phyloP scores from a whole-genome alignment of 2,797 vertebrate genomes.

The Sciurus carolinensis region DNA sequence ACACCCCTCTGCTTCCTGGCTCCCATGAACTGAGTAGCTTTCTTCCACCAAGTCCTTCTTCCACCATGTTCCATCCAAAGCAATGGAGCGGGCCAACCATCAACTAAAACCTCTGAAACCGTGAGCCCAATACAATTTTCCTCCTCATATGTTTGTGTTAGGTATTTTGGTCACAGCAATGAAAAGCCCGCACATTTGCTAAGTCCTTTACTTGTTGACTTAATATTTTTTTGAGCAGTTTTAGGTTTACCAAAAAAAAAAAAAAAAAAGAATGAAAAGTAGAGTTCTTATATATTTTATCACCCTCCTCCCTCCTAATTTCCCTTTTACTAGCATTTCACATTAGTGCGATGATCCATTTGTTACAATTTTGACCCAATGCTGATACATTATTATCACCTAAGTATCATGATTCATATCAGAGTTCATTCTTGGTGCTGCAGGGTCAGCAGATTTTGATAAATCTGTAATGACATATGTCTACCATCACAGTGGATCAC shows the following conservation, averaged over 20 bases:
- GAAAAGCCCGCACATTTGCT: not conserved
- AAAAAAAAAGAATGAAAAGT: not conserved
- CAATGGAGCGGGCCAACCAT: not conserved
- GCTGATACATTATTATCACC: not conserved
- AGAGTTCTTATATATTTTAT: not conserved
- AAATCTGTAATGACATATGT: not conserved
- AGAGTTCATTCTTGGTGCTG: not conserved
- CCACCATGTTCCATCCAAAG: not conserved
- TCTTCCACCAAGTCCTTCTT: not conserved
- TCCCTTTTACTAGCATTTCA: not conserved
- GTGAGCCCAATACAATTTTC: no score
- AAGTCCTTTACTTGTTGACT: not conserved
- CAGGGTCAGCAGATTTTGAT: not conserved
- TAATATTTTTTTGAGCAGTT: not conserved
- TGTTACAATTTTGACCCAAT: not conserved
- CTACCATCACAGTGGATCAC: no score
- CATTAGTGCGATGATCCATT: not conserved
- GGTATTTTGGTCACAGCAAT: no score
- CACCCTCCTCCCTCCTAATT: not conserved
- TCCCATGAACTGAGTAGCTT: not conserved
- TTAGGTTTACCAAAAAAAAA: not conserved
- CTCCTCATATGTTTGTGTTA: no score
- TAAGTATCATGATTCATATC: not conserved
- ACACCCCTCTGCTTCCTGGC: not conserved
- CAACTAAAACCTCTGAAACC: no score